phyloP scores from a whole-genome alignment of 2,797 vertebrate species.

The Mergus octosetaceus region DNA sequence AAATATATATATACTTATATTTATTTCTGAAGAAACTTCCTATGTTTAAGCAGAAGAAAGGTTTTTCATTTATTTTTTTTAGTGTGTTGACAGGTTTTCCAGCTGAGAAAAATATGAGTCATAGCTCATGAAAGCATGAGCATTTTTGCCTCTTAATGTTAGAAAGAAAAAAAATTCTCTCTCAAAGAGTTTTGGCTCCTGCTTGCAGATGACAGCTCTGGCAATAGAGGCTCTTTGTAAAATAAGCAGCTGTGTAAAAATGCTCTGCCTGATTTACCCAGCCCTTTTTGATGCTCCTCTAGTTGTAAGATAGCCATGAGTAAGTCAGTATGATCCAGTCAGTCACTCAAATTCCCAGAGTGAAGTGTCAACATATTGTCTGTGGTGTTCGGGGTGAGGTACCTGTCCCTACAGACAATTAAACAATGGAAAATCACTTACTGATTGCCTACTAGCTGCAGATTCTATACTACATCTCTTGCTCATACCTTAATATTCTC shows the following conservation, averaged over 20 bases:
- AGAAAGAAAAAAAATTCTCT: neutral
- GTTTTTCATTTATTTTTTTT: neutral
- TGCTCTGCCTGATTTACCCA: neutral
- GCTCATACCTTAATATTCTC: slow-evolving; percentile 78
- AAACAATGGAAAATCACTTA: neutral
- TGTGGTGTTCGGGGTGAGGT: neutral
- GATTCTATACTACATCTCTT: neutral
- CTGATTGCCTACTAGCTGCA: neutral
- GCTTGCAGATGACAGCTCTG: slow-evolving; percentile 24
- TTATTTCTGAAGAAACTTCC: neutral
- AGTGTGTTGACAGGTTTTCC: slow-evolving; percentile 11
- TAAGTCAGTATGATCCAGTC: neutral
- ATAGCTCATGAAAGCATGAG: neutral
- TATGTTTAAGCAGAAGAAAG: neutral
- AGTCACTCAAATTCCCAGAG: neutral
- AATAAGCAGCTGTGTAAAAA: slow-evolving; percentile 7
- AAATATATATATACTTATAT: rapidly evolving
- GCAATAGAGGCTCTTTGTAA: neutral
- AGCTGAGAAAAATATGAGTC: slow-evolving; percentile 47
- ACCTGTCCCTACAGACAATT: neutral
- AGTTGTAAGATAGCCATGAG: neutral
- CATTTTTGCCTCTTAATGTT: neutral
- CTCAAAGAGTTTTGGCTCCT: slow-evolving; percentile 22
- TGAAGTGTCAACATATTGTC: rapidly evolving
- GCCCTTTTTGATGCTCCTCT: neutral